Conservation (phyloP, 2,797 vertebrate species). For the Lepilemur septentrionalis region DNA sequence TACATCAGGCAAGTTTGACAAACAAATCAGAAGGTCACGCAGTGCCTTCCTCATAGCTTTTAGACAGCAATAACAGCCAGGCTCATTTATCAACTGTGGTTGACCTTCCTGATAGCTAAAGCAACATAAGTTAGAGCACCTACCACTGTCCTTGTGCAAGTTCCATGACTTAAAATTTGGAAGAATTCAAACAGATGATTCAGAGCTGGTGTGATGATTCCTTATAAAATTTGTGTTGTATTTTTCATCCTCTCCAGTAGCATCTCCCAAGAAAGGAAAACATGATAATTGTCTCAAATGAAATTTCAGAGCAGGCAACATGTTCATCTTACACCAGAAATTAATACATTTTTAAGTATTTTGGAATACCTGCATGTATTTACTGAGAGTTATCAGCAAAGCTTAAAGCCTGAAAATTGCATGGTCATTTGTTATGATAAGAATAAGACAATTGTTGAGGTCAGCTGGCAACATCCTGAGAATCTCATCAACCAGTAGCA, state of each 20-base stretch:
- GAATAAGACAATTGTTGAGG: not conserved
- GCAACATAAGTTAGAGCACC: not conserved
- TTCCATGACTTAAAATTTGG: not conserved
- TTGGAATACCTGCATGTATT: not conserved
- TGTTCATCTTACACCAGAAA: not conserved
- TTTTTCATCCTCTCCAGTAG: not conserved
- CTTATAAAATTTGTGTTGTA: not conserved
- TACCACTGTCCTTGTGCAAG: not conserved
- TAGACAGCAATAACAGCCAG: not conserved
- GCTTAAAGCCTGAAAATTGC: not conserved
- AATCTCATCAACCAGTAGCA: not conserved
- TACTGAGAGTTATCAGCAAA: not conserved
- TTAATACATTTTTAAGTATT: not conserved
- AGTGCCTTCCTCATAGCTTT: slow-evolving; percentile 9
- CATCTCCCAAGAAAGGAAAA: not conserved
- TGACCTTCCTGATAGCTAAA: not conserved
- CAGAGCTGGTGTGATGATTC: not conserved
- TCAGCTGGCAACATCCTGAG: not conserved
- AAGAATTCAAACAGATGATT: slow-evolving; percentile 37
- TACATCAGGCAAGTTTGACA: slow-evolving; percentile 41
- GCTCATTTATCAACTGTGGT: not conserved
- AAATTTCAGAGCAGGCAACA: not conserved
- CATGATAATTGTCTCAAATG: not conserved
- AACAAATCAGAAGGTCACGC: slow-evolving; percentile 46
- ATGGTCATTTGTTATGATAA: not conserved